These are phyloP conservation scores for Elymnias hypermnestra DNA, from an alignment of 1,140 invertebrate species.

Conservation along the genomic window DNA sequence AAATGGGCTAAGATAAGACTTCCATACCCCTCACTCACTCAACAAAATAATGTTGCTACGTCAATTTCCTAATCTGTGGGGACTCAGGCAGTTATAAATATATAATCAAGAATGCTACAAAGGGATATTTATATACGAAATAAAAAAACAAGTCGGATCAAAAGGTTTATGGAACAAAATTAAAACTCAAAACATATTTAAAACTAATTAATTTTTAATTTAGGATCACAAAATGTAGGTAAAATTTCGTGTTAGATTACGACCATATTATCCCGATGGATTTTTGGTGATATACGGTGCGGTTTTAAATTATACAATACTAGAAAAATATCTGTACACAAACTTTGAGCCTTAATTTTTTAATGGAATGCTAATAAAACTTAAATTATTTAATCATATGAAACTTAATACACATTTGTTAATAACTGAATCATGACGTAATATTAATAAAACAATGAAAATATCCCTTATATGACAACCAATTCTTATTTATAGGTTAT, in stretches of 20 bases:
- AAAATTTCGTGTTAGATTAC: slow-evolving; percentile 28
- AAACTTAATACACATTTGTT: background rate
- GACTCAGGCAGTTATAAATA: too few relatives aligned
- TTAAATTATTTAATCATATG: slow-evolving; percentile 2
- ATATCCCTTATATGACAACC: slow-evolving; percentile 7
- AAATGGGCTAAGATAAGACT: too few relatives aligned
- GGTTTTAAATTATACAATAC: background rate
- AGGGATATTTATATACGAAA: background rate
- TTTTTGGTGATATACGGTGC: slow-evolving; percentile 19
- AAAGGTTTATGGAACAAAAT: slow-evolving; percentile 31
- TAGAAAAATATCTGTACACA: slow-evolving; percentile 6
- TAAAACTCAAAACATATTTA: slow-evolving; percentile 39
- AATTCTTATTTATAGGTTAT: background rate
- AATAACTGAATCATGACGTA: background rate
- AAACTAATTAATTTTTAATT: slow-evolving; percentile 69
- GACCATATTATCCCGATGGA: slow-evolving; percentile 24
- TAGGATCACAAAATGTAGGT: slow-evolving; percentile 58
- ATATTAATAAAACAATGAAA: background rate
- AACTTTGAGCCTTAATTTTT: slow-evolving; percentile 10
- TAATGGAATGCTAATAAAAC: slow-evolving; percentile 11
- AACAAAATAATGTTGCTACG: too few relatives aligned
- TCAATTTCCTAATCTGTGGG: too few relatives aligned
- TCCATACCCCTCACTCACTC: too few relatives aligned
- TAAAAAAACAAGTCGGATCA: slow-evolving; percentile 18
- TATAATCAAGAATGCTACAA: too few relatives aligned